Conservation (phyloP, 2,797 vertebrate genomes). For the Meda fulgida region DNA sequence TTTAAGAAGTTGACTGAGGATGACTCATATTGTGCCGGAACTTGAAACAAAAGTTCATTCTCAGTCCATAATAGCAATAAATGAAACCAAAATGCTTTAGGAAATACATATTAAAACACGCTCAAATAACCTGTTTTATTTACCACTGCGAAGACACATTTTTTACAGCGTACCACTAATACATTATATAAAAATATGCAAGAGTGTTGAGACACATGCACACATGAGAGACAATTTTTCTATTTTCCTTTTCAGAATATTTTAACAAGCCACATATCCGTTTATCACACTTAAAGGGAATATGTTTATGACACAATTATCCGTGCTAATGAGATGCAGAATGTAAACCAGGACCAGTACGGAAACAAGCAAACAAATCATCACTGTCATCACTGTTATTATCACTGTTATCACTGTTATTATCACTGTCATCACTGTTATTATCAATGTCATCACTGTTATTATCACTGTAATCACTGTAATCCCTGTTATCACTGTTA, state of each 20-base stretch:
- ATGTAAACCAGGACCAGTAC: not conserved
- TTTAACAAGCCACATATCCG: not conserved
- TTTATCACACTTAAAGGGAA: constrained; percentile 6
- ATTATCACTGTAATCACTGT: no score
- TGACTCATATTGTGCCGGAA: not conserved
- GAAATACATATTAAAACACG: not conserved
- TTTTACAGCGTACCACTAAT: not conserved
- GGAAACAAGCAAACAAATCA: not conserved
- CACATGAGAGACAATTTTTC: not conserved
- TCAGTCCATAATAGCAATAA: not conserved
- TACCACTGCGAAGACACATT: not conserved
- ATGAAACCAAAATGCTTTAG: not conserved
- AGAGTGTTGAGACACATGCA: no score
- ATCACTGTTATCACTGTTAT: not conserved
- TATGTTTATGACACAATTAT: not conserved
- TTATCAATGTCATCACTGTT: no score
- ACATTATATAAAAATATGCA: not conserved
- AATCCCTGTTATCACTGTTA: no score
- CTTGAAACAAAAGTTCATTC: not conserved
- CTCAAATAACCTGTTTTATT: not conserved
- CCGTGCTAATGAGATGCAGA: constrained; percentile 17
- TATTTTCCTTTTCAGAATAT: not conserved
- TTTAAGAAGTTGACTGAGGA: not conserved
- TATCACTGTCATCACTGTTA: not conserved
- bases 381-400: not conserved